Evolutionary conservation across 2,113 vertebrate species (phyloP).

Genomic region (Zootoca vivipara): DNA sequence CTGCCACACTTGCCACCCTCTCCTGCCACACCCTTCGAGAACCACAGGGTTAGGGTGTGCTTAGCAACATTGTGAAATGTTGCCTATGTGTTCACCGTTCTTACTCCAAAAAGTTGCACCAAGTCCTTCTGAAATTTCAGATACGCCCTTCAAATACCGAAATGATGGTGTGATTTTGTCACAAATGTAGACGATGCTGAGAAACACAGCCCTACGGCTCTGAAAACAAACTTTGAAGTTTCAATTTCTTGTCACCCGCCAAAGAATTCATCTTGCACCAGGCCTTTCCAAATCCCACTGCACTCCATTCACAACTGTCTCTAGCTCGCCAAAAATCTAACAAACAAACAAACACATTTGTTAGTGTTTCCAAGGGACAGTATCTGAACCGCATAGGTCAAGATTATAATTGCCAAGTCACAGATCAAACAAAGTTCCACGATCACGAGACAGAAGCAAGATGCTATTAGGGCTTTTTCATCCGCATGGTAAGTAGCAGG

Average conservation of each 20-base stretch:
- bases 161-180: background rate
- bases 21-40: no score
- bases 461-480: background rate
- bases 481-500: background rate
- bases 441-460: background rate
- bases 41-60: background rate
- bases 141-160: background rate
- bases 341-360: no score
- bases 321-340: background rate
- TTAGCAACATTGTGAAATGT: background rate
- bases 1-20: no score
- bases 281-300: background rate
- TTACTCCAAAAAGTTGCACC: background rate
- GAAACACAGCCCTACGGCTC: background rate
- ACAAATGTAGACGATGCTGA: background rate
- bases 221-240: background rate
- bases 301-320: background rate
- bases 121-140: background rate
- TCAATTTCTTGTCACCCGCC: background rate
- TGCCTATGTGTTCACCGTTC: background rate
- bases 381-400: background rate
- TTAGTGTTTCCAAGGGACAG: background rate
- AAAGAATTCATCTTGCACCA: background rate
- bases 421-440: background rate
- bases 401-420: background rate